phyloP scores from a whole-genome alignment of 2,113 vertebrate species.

The Thomomys bottae region DNA sequence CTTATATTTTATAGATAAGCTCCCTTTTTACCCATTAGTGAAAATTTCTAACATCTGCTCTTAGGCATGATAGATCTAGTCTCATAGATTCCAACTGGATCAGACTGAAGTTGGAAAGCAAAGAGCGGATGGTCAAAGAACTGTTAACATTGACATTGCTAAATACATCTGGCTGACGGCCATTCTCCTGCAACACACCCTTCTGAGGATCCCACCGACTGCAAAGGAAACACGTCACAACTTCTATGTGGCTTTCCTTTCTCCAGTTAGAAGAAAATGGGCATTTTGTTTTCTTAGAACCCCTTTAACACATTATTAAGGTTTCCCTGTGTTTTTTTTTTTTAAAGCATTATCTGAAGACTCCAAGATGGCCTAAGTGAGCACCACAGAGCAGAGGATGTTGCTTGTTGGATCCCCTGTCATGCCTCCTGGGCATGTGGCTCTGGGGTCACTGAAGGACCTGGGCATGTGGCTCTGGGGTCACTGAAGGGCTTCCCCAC shows the following conservation, averaged over 20 bases:
- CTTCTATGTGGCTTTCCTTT: not conserved
- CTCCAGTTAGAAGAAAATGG: not conserved
- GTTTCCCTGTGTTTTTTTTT: not conserved
- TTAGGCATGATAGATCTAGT: not conserved
- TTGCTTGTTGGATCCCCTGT: accelerated
- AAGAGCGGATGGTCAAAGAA: not conserved
- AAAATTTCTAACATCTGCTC: not conserved
- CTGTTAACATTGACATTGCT: not conserved
- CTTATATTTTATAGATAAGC: not conserved
- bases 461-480: not conserved
- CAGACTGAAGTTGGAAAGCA: not conserved
- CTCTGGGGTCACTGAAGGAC: accelerated
- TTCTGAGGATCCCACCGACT: not conserved
- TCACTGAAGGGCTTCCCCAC: accelerated
- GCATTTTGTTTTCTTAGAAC: not conserved
- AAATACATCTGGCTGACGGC: not conserved
- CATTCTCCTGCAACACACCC: not conserved
- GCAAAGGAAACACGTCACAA: not conserved
- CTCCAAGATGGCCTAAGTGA: not conserved
- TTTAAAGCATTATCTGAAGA: not conserved
- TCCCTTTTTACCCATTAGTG: not conserved
- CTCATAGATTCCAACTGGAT: not conserved
- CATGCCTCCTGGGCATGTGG: too few relatives aligned
- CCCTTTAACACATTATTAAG: not conserved
- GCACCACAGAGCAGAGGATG: accelerated